These are phyloP conservation scores for Oryzias dopingdopingensis DNA, from an alignment of 2,797 vertebrate genomes.

Conservation along the genomic window DNA sequence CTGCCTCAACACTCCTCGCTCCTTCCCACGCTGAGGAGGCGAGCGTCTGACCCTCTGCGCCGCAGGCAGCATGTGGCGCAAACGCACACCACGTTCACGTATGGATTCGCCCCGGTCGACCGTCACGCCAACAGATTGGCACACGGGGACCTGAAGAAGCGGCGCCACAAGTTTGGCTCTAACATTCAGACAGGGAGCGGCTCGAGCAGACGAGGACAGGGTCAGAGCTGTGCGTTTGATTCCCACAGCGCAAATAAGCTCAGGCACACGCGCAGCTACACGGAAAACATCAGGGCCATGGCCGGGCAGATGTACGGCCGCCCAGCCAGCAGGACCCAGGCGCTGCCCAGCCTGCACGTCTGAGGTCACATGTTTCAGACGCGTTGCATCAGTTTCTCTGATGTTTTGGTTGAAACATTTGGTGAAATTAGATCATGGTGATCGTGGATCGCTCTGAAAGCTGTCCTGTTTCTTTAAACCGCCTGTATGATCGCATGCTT, in stretches of 20 bases:
- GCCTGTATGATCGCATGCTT: not conserved
- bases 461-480: slow-evolving; percentile 5
- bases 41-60: slow-evolving; percentile 51
- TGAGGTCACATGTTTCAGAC: not conserved
- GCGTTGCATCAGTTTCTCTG: not conserved
- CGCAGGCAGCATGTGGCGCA: slow-evolving; percentile 31
- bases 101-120: slow-evolving; percentile 14
- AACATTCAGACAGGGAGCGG: slow-evolving; percentile 8
- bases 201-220: not conserved
- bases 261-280: slow-evolving; percentile 39
- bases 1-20: slow-evolving; percentile 43
- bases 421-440: not conserved
- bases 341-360: slow-evolving; percentile 34
- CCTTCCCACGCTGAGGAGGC: slow-evolving; percentile 48
- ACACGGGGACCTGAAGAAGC: too few species aligned
- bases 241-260: not conserved
- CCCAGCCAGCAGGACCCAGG: slow-evolving; percentile 31
- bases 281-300: slow-evolving; percentile 60
- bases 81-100: slow-evolving; percentile 42
- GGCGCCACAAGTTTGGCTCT: slow-evolving; percentile 1
- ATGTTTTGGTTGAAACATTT: not conserved
- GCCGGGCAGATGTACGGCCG: slow-evolving; percentile 68
- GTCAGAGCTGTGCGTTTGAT: not conserved
- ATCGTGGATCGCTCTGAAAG: slow-evolving; percentile 21
- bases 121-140: slow-evolving; percentile 3